Evolutionary conservation across 2,888 invertebrate genomes (phyloP).

Genomic region (Microctonus brassicae): DNA sequence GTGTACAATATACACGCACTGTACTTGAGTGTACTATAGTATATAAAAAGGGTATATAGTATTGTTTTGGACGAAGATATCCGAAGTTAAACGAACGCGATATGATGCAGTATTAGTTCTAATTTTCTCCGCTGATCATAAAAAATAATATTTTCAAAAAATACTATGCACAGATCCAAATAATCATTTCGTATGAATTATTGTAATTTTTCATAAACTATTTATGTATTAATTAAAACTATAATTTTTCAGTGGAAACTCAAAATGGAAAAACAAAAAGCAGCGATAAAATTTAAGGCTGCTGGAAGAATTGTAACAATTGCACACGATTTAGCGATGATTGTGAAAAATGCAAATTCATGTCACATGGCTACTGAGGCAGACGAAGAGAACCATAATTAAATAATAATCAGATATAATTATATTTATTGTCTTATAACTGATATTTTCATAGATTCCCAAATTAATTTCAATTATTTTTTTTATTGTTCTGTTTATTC

Average conservation of each 20-base stretch:
- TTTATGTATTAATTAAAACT: not conserved
- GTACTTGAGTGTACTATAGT: no score
- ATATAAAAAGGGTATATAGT: no score
- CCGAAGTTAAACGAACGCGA: not conserved
- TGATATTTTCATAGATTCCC: conserved; percentile 2
- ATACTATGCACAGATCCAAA: not conserved
- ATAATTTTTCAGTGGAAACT: conserved; percentile 75
- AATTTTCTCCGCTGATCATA: not conserved
- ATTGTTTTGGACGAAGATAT: not conserved
- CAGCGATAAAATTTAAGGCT: conserved; percentile 78
- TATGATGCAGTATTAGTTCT: not conserved
- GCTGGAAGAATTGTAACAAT: conserved; percentile 75
- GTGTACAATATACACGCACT: not conserved
- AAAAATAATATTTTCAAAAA: not conserved
- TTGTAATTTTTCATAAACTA: no score
- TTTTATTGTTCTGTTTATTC: not conserved
- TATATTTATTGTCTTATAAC: not conserved
- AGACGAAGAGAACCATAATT: conserved; percentile 41
- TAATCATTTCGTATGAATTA: not conserved
- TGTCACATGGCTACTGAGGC: conserved; percentile 48
- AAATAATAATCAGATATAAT: not conserved
- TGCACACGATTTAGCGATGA: conserved; percentile 59
- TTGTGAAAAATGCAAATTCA: conserved; percentile 50
- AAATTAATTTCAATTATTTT: no score
- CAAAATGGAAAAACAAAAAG: conserved; percentile 77